phyloP scores from a whole-genome alignment of 2,888 invertebrate species.

The Sphaerophoria rueppellii region DNA sequence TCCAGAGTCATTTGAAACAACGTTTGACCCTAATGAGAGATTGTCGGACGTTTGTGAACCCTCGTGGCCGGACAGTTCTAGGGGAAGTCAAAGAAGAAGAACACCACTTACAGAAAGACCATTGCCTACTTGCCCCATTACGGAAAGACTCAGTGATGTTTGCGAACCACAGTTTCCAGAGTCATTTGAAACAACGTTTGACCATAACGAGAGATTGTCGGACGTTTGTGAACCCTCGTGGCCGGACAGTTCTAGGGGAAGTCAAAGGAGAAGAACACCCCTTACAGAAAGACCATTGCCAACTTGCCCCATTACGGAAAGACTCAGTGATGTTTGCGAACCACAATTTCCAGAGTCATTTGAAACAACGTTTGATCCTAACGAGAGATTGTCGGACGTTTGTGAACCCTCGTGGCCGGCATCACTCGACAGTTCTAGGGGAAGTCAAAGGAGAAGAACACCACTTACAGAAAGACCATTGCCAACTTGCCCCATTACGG shows the following conservation, averaged over 20 bases:
- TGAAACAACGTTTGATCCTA: too few species aligned
- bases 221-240: too few species aligned
- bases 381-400: too few species aligned
- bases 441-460: too few species aligned
- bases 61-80: not conserved
- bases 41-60: too few species aligned
- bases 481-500: too few species aligned
- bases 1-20: too few species aligned
- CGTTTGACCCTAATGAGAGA: too few species aligned
- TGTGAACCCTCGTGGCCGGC: too few species aligned
- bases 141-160: constrained; percentile 16
- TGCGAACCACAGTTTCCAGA: not conserved
- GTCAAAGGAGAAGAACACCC: not conserved
- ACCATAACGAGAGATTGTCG: too few species aligned
- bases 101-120: not conserved
- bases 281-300: not conserved
- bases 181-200: too few species aligned
- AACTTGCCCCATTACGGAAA: constrained; percentile 19
- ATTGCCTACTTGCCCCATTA: constrained; percentile 9
- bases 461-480: too few species aligned
- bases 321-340: constrained; percentile 6
- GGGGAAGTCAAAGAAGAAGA: not conserved
- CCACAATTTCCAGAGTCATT: not conserved
- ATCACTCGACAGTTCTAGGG: not conserved
- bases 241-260: not conserved